These are phyloP conservation scores for Micrastur ruficollis DNA, from an alignment of 2,797 vertebrate genomes.

Conservation along the genomic window DNA sequence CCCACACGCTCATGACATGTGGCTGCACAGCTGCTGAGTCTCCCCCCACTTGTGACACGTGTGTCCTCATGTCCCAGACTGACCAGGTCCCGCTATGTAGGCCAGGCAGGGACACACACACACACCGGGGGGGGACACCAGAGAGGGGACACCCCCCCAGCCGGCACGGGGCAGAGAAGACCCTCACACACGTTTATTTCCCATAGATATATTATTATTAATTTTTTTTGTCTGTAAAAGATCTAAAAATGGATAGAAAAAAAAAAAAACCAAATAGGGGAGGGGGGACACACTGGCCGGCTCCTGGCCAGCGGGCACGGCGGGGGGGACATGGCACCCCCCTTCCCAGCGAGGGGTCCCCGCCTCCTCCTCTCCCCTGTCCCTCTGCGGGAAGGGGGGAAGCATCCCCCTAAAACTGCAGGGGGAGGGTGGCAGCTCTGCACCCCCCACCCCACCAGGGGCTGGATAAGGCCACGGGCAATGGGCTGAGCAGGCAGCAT, in stretches of 20 bases:
- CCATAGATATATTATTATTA: constrained; percentile 11
- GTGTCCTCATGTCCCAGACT: not conserved
- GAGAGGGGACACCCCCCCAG: too few species aligned
- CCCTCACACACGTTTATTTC: not conserved
- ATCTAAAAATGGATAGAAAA: not conserved
- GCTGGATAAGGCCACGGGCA: not conserved
- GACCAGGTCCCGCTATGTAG: not conserved
- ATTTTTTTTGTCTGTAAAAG: not conserved
- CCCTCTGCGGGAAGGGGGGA: rapidly evolving
- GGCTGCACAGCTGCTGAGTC: not conserved
- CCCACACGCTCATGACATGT: not conserved
- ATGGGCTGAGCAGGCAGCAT: not conserved
- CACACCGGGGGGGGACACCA: rapidly evolving
- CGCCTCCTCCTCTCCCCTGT: rapidly evolving
- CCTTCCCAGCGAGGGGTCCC: not conserved
- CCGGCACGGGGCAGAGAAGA: not conserved
- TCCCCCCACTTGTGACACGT: not conserved
- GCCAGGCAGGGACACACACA: not conserved
- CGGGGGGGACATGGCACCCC: not conserved
- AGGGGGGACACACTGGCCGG: not conserved
- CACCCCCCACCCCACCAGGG: not conserved
- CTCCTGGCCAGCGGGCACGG: constrained; percentile 1
- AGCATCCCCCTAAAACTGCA: rapidly evolving
- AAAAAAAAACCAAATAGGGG: not conserved
- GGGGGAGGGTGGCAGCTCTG: too few species aligned